Conservation (phyloP, 2,888 invertebrate genomes). For the Sphecodes monilicornis region DNA sequence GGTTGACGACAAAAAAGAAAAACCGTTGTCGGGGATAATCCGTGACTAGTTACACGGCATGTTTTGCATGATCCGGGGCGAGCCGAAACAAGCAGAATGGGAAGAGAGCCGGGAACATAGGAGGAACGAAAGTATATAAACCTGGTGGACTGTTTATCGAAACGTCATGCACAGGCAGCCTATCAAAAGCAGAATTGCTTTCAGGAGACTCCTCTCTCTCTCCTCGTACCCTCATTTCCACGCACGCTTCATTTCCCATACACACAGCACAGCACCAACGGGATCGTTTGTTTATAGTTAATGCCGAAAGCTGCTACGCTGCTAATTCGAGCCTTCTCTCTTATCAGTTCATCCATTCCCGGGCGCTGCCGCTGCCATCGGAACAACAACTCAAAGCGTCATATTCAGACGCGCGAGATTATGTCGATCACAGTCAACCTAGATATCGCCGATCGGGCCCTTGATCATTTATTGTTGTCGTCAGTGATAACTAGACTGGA, state of each 20-base stretch:
- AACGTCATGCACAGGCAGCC: constrained; percentile 80
- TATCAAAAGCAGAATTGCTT: constrained; percentile 75
- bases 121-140: constrained; percentile 68
- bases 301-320: constrained; percentile 39
- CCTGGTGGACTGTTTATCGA: constrained; percentile 78
- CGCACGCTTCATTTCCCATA: constrained; percentile 72
- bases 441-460: neutral
- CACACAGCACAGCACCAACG: constrained; percentile 19
- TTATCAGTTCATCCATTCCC: constrained; percentile 61
- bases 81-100: constrained; percentile 48
- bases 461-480: constrained; percentile 1
- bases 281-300: constrained; percentile 70
- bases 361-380: neutral
- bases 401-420: neutral
- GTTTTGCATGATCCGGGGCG: constrained; percentile 61
- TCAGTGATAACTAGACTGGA: neutral
- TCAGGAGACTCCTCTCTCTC: constrained; percentile 47
- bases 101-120: constrained; percentile 46
- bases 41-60: constrained; percentile 63
- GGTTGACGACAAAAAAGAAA: neutral
- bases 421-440: constrained; percentile 17
- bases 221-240: constrained; percentile 52
- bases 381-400: constrained; percentile 7
- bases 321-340: constrained; percentile 42
- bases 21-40: constrained; percentile 48